phyloP scores from a whole-genome alignment of 2,797 vertebrate genomes.

The Sparidentex hasta region DNA sequence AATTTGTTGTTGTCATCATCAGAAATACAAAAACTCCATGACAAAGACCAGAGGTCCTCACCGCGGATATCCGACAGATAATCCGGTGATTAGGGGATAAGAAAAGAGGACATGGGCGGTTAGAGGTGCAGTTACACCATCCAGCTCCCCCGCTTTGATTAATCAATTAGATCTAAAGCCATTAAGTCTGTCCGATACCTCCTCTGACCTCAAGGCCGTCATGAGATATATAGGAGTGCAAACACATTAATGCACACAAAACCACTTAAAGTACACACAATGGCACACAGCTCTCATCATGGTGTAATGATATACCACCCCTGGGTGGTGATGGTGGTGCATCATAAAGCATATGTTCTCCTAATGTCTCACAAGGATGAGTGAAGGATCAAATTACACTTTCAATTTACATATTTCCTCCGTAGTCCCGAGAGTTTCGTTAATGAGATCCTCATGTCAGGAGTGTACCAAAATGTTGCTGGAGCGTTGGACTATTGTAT shows the following conservation, averaged over 20 bases:
- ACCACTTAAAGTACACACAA: not conserved
- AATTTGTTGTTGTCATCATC: slow-evolving; percentile 38
- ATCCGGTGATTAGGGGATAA: slow-evolving; percentile 65
- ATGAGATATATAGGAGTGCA: not conserved
- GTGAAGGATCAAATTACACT: not conserved
- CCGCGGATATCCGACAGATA: slow-evolving; percentile 55
- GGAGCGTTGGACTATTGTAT: slow-evolving; percentile 21
- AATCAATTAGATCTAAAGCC: slow-evolving; percentile 67
- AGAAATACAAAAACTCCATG: slow-evolving; percentile 18
- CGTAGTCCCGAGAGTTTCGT: slow-evolving; percentile 4
- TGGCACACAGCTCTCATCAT: not conserved
- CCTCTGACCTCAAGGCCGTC: slow-evolving; percentile 19
- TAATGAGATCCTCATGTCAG: slow-evolving; percentile 14
- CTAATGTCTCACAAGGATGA: not conserved
- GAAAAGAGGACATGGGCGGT: slow-evolving; percentile 34
- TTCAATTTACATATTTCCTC: slow-evolving; percentile 33
- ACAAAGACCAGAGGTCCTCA: slow-evolving; percentile 23
- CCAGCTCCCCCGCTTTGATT: slow-evolving; percentile 34
- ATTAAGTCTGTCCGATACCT: slow-evolving; percentile 52
- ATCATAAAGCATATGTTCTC: slow-evolving; percentile 10
- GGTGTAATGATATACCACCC: not conserved
- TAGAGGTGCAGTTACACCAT: slow-evolving; percentile 29
- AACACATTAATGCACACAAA: not conserved
- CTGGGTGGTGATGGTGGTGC: not conserved
- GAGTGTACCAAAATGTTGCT: slow-evolving; percentile 26